Conservation (phyloP, 2,113 vertebrate species). For the Misgurnus anguillicaudatus region DNA sequence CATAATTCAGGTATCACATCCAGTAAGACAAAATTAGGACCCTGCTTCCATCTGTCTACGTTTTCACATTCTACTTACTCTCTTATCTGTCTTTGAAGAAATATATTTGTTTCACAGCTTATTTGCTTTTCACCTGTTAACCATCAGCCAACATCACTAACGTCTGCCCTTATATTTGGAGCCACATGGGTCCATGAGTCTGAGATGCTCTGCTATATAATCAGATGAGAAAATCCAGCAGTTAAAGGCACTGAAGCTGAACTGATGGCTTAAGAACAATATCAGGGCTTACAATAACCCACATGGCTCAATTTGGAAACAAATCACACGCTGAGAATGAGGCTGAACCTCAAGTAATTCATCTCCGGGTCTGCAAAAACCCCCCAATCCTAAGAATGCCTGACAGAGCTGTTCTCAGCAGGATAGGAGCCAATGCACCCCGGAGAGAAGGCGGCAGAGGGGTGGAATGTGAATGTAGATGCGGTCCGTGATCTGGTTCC, state of each 20-base stretch:
- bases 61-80: too few species aligned
- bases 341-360: conserved; percentile 4
- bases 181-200: background rate
- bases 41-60: too few species aligned
- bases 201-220: background rate
- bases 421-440: background rate
- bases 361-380: conserved; percentile 7
- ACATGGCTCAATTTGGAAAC: conserved; percentile 23
- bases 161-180: conserved; percentile 5
- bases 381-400: background rate
- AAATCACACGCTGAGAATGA: background rate
- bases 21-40: too few species aligned
- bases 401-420: background rate
- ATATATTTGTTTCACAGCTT: background rate
- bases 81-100: too few species aligned
- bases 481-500: conserved; percentile 26
- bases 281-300: background rate
- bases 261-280: background rate
- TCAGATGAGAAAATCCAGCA: conserved; percentile 9
- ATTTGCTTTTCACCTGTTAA: background rate
- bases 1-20: too few species aligned
- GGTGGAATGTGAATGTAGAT: conserved; percentile 21
- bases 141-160: background rate
- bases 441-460: background rate
- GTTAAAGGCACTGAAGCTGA: conserved; percentile 19